Evolutionary conservation across 2,797 vertebrate genomes (phyloP), one percentile per base, ranked within the genome.

Genomic region (Myotis myotis): DNA sequence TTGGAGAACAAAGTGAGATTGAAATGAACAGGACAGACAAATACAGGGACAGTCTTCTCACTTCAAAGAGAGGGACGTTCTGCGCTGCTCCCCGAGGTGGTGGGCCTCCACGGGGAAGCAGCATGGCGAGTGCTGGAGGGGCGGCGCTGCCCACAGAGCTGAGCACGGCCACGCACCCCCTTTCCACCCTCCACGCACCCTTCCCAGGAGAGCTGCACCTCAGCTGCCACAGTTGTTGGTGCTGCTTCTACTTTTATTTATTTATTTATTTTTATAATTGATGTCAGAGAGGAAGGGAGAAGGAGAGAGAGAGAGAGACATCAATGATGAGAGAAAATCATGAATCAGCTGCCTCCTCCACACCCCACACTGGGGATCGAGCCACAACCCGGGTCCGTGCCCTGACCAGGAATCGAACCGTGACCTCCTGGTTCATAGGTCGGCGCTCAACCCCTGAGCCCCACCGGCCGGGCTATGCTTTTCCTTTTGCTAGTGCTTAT

Each of bases 131-230:
- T 1, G 55, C 41, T 53, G 38, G 44, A 36, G 53, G 33, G 6
- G 13, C 5, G 30, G 44, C 0, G 0, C 38, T 51, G 25, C 9
- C 8, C n/a, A 23, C 79, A 22, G 20, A n/a, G 57, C 30, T 15
- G 1, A 25, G 55, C 36, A 55, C 75, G 51, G 25, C 22, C 17
- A 0, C 0, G 3, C 16, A 22, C 70, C 30, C 47, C 36, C 19
- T 38, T 57, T 8, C 4, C 57, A 38, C 38, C 28, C 75, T 47
- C 17, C 7, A 47, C 30, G 38, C 64, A 25, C n/a, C 44, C 10
- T 44, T 38, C 47, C 33, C 44, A 3, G 6, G 55, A 9, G 22
- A 47, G 30, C 51, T 8, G 33, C 22, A 5, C 44, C 0, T n/a
- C 36, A 28, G 90, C 68, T 20, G 23, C 47, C 47, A 0, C 1